Base-by-base conservation (phyloP, 2,888 invertebrate species). In the Plusia festucae region DNA sequence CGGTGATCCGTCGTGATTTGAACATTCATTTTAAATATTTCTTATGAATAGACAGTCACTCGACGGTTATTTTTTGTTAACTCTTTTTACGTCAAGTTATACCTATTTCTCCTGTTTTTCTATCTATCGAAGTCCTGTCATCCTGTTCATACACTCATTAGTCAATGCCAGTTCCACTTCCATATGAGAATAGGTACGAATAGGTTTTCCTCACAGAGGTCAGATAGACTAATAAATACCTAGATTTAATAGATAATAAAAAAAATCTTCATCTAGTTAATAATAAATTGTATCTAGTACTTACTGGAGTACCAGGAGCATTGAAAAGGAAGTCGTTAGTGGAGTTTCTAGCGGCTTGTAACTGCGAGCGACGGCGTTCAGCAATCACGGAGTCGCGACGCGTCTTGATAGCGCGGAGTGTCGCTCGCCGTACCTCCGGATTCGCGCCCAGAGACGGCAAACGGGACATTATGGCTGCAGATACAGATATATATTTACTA, bases 391-490 rank as follows among this genome's bases (percentile, higher is more conserved):
- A 98, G 85, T 98, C 97, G 52, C 98, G 96, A 7, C 98, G 95
- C 2, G 97, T 97, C 90, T 97, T 97, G 57, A 98, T 90, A 0
- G 98, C 98, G 77, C 97, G 97, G 81, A 97, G 96, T 0, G 98
- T 98, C 76, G 98, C 98, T 56, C 97, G 96, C 15, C 96, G 95
- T 60, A 96, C 95, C 95, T 76, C 96, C 95, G 76, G 95, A 95
- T 88, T 86, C 1, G 82, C 87, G 51, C 92, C 91, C 76, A 93
- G 79, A 0, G 93, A 90, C 2, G 93, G 87, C 56, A 93, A 68
- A 0, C 92, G 90, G 0, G 88, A 78, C 44, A 90, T 81, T 69
- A 88, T 82, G 13, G 82, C 92, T 91, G 68, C 11, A 52, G 6
- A 27, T 52, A 15, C 4, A 7, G n/a, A n/a, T n/a, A n/a, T n/a